Percentiles rank a stretch among this genome's conserved stretches.
phyloP scores from a whole-genome alignment of 2,888 invertebrate genomes.

The Bibio marci region DNA sequence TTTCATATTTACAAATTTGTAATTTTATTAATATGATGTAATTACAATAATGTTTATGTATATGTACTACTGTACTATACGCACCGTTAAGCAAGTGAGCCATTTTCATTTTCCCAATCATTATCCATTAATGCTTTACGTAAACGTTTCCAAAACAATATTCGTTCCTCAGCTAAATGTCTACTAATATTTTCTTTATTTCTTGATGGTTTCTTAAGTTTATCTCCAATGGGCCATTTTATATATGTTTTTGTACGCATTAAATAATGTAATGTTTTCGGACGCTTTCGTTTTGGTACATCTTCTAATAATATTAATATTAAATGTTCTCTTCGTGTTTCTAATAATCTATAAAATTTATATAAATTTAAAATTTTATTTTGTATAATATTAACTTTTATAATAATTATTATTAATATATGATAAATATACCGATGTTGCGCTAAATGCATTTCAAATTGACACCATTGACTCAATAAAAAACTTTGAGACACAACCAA shows the following conservation, averaged over 20 bases:
- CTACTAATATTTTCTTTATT: conserved; percentile 12
- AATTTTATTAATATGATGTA: too few relatives aligned
- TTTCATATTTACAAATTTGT: too few relatives aligned
- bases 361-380: background rate
- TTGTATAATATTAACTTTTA: background rate
- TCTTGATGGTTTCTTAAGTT: conserved; percentile 6
- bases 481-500: conserved; percentile 45
- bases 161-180: conserved; percentile 19
- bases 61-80: too few relatives aligned
- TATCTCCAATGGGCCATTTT: conserved; percentile 37
- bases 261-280: conserved; percentile 44
- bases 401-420: background rate
- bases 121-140: conserved; percentile 14
- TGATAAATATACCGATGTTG: conserved; percentile 38
- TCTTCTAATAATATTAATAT: conserved; percentile 47
- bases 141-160: conserved; percentile 27
- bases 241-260: conserved; percentile 54
- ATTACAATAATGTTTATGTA: too few relatives aligned
- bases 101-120: conserved; percentile 4
- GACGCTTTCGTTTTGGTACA: conserved; percentile 38
- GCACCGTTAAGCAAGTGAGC: too few relatives aligned
- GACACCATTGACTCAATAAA: conserved; percentile 52
- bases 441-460: conserved; percentile 53
- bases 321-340: conserved; percentile 41
- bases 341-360: conserved; percentile 32